These are phyloP conservation scores for Bacillus rossius DNA, from an alignment of 1,140 invertebrate species.

Conservation along the genomic window DNA sequence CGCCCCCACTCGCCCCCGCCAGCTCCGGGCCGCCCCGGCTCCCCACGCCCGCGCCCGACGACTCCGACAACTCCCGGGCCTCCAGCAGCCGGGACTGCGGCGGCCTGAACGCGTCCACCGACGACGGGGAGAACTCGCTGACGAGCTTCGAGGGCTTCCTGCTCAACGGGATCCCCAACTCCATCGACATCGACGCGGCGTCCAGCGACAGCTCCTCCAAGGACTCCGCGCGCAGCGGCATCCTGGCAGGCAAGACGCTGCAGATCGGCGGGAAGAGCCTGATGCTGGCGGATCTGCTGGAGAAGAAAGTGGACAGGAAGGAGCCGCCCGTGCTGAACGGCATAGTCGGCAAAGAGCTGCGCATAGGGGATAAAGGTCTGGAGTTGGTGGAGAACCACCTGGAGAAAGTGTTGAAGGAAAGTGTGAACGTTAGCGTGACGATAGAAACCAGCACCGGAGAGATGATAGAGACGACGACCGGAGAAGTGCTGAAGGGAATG, in stretches of 20 bases:
- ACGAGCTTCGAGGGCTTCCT: constrained; percentile 58
- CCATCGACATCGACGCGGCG: constrained; percentile 46
- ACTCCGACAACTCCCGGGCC: constrained; percentile 51
- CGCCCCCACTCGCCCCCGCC: constrained; percentile 45
- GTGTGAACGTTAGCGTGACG: not conserved
- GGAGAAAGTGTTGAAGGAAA: constrained; percentile 43
- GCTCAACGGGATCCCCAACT: constrained; percentile 50
- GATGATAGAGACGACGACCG: too few relatives aligned
- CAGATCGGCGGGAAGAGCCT: constrained; percentile 40
- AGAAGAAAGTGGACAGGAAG: constrained; percentile 57
- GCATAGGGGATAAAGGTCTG: constrained; percentile 53
- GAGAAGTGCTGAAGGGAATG: too few relatives aligned
- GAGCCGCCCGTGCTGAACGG: constrained; percentile 50
- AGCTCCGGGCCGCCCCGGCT: constrained; percentile 25
- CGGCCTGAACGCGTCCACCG: constrained; percentile 31
- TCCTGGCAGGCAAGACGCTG: constrained; percentile 46
- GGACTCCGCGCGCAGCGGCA: constrained; percentile 21
- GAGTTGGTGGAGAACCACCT: constrained; percentile 57
- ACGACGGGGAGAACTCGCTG: constrained; percentile 54
- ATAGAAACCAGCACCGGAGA: too few relatives aligned
- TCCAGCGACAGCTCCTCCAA: constrained; percentile 22
- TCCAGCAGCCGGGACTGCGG: constrained; percentile 41
- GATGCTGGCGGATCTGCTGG: constrained; percentile 62
- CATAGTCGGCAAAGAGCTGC: constrained; percentile 50
- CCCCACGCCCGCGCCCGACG: constrained; percentile 36